A percentile compares a stretch with the other conserved stretches of the same genome.
phyloP scores from a whole-genome alignment of 1,140 invertebrate species.

The Drosophila orena region DNA sequence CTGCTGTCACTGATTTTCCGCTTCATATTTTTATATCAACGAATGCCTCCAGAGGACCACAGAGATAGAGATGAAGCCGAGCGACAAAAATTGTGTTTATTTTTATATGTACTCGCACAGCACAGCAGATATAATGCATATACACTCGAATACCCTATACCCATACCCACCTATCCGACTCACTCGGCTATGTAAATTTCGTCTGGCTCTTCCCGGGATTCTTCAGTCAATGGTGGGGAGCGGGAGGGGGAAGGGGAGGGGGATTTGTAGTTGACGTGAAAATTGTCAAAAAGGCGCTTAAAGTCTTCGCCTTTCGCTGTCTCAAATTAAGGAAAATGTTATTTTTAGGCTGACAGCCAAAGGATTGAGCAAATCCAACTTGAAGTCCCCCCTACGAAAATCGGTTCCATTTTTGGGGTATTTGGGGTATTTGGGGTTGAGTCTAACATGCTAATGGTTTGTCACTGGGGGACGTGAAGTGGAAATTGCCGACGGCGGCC shows the following conservation, averaged over 20 bases:
- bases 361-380: slow-evolving; percentile 64
- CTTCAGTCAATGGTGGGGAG: slow-evolving; percentile 51
- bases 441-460: slow-evolving; percentile 49
- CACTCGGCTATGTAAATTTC: slow-evolving; percentile 64
- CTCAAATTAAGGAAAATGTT: slow-evolving; percentile 75
- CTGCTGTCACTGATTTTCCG: slow-evolving; percentile 80
- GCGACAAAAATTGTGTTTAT: slow-evolving; percentile 74
- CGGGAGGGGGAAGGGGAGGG: no score
- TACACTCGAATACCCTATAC: no score
- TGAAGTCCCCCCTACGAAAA: slow-evolving; percentile 23
- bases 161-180: background rate
- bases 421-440: slow-evolving; percentile 36
- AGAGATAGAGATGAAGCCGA: slow-evolving; percentile 46
- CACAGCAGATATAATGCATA: slow-evolving; percentile 40
- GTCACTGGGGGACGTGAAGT: slow-evolving; percentile 27
- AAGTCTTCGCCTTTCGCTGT: slow-evolving; percentile 55
- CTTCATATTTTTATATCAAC: slow-evolving; percentile 75
- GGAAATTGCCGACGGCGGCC: slow-evolving; percentile 35
- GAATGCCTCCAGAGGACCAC: slow-evolving; percentile 52
- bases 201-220: slow-evolving; percentile 44
- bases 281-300: slow-evolving; percentile 81
- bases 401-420: slow-evolving; percentile 23
- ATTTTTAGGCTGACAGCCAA: slow-evolving; percentile 75
- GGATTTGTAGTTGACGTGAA: slow-evolving; percentile 79
- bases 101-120: slow-evolving; percentile 43